Evolutionary conservation across 2,888 invertebrate genomes (phyloP).

Genomic region (Hydrotaea cyrtoneurina): DNA sequence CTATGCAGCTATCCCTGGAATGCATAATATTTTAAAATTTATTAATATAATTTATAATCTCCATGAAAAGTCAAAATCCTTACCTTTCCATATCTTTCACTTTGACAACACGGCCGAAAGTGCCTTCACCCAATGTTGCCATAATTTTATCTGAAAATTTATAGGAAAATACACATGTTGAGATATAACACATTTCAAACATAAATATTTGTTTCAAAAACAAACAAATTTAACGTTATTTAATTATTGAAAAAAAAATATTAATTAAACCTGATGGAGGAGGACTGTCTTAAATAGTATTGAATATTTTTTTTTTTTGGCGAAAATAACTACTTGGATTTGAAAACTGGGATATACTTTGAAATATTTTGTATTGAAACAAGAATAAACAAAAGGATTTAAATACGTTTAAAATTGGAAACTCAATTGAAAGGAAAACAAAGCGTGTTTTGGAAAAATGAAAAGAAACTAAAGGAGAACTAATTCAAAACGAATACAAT

Average conservation of each 20-base stretch:
- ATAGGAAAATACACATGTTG: constrained; percentile 74
- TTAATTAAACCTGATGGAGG: constrained; percentile 58
- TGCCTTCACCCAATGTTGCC: constrained; percentile 99
- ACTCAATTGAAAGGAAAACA: constrained; percentile 26
- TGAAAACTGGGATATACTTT: background rate
- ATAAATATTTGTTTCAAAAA: constrained; percentile 43
- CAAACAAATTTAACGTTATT: constrained; percentile 43
- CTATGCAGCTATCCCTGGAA: constrained; percentile 93
- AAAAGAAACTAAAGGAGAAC: background rate
- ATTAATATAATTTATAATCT: constrained; percentile 16
- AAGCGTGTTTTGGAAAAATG: constrained; percentile 32
- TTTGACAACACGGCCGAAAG: constrained; percentile 99
- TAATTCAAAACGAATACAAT: background rate
- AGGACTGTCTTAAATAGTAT: constrained; percentile 48
- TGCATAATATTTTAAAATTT: background rate
- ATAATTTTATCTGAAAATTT: constrained; percentile 98
- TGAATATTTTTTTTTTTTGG: background rate
- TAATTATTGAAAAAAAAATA: constrained; percentile 47
- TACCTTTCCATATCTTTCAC: constrained; percentile 97
- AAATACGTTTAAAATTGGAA: background rate
- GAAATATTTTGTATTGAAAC: background rate
- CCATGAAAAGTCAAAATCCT: constrained; percentile 73
- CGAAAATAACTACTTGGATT: background rate
- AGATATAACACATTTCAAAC: constrained; percentile 36
- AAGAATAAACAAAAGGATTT: background rate